phyloP scores from a whole-genome alignment of 2,113 vertebrate genomes.

The Ursus arctos region DNA sequence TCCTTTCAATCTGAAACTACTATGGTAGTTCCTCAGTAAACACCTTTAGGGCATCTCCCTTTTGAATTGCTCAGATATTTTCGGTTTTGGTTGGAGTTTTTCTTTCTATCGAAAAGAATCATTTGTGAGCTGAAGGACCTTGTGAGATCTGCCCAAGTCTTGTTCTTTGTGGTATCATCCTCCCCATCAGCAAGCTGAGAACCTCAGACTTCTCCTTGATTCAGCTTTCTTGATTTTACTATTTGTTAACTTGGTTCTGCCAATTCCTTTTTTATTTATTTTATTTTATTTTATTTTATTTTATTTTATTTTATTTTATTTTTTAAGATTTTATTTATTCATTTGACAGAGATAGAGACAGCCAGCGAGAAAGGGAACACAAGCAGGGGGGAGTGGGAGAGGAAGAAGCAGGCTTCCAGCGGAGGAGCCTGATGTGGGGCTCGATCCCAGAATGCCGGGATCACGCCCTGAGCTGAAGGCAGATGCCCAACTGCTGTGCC shows the following conservation, averaged over 20 bases:
- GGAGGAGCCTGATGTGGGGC: too few species aligned
- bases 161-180: not conserved
- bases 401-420: too few species aligned
- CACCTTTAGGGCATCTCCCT: not conserved
- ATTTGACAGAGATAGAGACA: too few species aligned
- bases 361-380: too few species aligned
- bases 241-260: slow-evolving; percentile 7
- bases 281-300: too few species aligned
- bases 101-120: slow-evolving; percentile 5
- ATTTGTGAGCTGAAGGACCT: not conserved
- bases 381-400: too few species aligned
- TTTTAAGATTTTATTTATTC: too few species aligned
- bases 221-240: not conserved
- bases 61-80: slow-evolving; percentile 28
- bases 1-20: not conserved
- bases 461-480: too few species aligned
- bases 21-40: not conserved
- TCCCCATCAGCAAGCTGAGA: not conserved
- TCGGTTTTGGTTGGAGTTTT: not conserved
- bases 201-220: not conserved
- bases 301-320: too few species aligned
- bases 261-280: not conserved
- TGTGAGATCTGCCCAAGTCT: not conserved
- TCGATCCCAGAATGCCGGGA: too few species aligned
- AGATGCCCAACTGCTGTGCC: too few species aligned